Evolutionary conservation across 2,113 vertebrate species (phyloP).

Genomic region (Ceyx melanurus): DNA sequence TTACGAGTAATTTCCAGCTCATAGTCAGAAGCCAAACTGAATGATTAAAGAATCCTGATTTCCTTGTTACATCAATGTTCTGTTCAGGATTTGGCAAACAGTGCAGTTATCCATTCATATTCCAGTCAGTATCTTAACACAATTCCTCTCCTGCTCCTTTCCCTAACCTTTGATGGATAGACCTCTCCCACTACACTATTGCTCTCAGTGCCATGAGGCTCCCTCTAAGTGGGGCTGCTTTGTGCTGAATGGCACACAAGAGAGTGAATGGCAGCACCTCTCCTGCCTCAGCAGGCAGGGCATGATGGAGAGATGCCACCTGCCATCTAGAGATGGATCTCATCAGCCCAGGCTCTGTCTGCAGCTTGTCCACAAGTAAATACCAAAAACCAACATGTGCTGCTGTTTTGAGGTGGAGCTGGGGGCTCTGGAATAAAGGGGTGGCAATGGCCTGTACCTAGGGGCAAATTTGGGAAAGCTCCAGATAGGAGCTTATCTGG

Average conservation of each 20-base stretch:
- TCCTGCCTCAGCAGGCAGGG: background rate
- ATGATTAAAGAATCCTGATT: background rate
- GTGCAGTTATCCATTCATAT: background rate
- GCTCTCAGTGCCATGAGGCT: rapidly evolving
- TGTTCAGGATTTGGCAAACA: background rate
- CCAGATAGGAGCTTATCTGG: background rate
- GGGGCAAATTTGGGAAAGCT: background rate
- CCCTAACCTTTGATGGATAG: background rate
- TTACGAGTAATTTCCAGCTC: background rate
- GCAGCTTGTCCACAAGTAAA: background rate
- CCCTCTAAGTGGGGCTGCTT: background rate
- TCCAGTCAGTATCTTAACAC: background rate
- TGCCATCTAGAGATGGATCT: rapidly evolving
- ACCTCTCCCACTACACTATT: rapidly evolving
- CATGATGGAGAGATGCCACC: background rate
- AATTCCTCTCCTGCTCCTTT: background rate
- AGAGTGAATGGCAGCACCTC: background rate
- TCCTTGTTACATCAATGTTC: background rate
- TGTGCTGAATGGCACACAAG: background rate
- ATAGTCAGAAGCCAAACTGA: background rate
- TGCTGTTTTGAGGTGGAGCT: background rate
- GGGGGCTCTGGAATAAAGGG: background rate
- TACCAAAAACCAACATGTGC: rapidly evolving
- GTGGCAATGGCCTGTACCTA: background rate
- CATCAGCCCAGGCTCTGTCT: background rate